Percentiles rank a stretch among this genome's conserved stretches.
Conservation (phyloP, 2,797 vertebrate species). For the Neoniphon sammara region DNA sequence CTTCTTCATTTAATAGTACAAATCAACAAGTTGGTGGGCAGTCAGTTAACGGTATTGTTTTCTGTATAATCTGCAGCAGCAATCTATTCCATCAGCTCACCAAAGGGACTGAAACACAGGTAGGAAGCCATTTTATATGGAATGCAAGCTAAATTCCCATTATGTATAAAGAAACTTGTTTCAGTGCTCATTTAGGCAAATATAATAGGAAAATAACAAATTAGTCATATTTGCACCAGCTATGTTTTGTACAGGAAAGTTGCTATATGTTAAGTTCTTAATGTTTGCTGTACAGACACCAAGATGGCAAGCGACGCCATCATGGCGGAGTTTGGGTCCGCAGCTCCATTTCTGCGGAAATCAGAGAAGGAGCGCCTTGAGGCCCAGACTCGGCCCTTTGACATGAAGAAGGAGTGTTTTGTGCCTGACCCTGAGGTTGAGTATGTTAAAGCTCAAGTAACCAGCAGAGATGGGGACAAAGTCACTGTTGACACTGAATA, state of each 20-base stretch:
- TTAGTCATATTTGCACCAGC: too few relatives aligned
- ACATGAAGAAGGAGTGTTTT: slow-evolving; percentile 70
- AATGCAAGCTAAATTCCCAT: background rate
- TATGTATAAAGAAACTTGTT: background rate
- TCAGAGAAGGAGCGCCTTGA: slow-evolving; percentile 70
- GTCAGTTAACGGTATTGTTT: background rate
- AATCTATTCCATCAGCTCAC: background rate
- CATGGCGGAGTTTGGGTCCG: slow-evolving; percentile 80
- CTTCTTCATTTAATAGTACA: background rate
- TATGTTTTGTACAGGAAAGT: background rate
- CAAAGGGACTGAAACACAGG: slow-evolving; percentile 6
- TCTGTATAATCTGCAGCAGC: background rate
- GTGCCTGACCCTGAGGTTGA: slow-evolving; percentile 79
- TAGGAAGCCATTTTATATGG: background rate
- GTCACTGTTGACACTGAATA: slow-evolving; percentile 81
- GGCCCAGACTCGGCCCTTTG: slow-evolving; percentile 81
- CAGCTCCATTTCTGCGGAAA: slow-evolving; percentile 79
- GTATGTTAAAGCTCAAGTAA: slow-evolving; percentile 79
- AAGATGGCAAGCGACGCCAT: slow-evolving; percentile 35
- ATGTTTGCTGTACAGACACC: background rate
- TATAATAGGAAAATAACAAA: too few relatives aligned
- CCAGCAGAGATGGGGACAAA: slow-evolving; percentile 83
- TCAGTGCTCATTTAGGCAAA: background rate
- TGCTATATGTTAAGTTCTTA: background rate
- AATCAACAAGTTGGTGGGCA: background rate